Percentiles rank a stretch among this genome's conserved stretches.
These are phyloP conservation scores for Calosoma granatense DNA, from an alignment of 1,140 invertebrate genomes.

Conservation along the genomic window DNA sequence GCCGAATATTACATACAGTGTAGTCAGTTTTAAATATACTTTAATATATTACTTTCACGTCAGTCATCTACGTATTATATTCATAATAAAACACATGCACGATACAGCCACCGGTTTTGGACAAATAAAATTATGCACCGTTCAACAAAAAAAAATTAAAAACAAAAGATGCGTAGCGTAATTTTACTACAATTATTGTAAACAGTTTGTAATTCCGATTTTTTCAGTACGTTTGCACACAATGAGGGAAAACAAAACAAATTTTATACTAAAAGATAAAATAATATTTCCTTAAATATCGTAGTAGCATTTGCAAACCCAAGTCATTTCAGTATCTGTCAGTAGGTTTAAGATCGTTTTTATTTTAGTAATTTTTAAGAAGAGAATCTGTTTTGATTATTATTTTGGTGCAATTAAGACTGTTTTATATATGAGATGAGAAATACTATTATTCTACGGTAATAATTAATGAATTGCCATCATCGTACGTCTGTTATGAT, in stretches of 20 bases:
- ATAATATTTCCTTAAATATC: constrained; percentile 6
- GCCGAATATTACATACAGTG: too few relatives aligned
- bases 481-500: neutral
- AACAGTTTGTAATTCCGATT: constrained; percentile 7
- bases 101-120: neutral
- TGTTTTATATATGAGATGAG: neutral
- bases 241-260: neutral
- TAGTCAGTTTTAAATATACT: too few relatives aligned
- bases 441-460: too few relatives aligned
- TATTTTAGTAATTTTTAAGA: neutral
- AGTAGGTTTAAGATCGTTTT: constrained; percentile 2
- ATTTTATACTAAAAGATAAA: constrained; percentile 8
- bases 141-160: neutral
- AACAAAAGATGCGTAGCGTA: neutral
- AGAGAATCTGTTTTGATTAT: neutral
- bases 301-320: constrained; percentile 7
- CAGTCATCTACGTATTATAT: too few relatives aligned
- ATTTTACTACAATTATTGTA: neutral
- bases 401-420: constrained; percentile 6
- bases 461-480: neutral
- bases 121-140: neutral
- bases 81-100: too few relatives aligned
- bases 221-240: constrained; percentile 8
- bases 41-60: too few relatives aligned
- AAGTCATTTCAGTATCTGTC: neutral